phyloP scores from a whole-genome alignment of 2,888 invertebrate species.

The Apodemia zela region DNA sequence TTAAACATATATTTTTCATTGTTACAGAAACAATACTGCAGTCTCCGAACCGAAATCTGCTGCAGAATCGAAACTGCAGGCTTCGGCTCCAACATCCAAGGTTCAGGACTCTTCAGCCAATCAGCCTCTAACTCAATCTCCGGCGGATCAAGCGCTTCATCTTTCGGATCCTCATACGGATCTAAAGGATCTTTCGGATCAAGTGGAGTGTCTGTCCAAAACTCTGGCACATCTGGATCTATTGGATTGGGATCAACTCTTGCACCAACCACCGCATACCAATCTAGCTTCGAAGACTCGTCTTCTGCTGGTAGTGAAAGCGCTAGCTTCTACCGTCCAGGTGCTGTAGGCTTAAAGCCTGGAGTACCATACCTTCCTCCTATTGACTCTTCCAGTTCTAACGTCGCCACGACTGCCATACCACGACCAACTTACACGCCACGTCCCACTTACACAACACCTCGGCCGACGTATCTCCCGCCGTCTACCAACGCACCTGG shows the following conservation, averaged over 20 bases:
- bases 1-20: conserved; percentile 34
- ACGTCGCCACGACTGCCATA: conserved; percentile 46
- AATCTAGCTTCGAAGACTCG: conserved; percentile 60
- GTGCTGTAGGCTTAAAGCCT: conserved; percentile 54
- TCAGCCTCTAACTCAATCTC: background rate
- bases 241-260: conserved; percentile 27
- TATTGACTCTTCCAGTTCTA: conserved; percentile 49
- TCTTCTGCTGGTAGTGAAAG: conserved; percentile 60
- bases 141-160: background rate
- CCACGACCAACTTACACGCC: conserved; percentile 44
- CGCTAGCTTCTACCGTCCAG: conserved; percentile 55
- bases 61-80: conserved; percentile 60
- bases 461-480: conserved; percentile 55
- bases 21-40: conserved; percentile 74
- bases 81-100: conserved; percentile 24
- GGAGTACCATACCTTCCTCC: conserved; percentile 75
- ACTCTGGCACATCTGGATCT: conserved; percentile 28
- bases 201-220: background rate
- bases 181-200: conserved; percentile 19
- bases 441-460: conserved; percentile 53
- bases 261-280: conserved; percentile 38
- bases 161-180: conserved; percentile 23
- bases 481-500: conserved; percentile 63
- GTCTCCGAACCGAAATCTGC: conserved; percentile 66
- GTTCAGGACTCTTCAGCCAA: conserved; percentile 21